Conservation (phyloP, 2,113 vertebrate species). For the Onychorhynchus coronatus region DNA sequence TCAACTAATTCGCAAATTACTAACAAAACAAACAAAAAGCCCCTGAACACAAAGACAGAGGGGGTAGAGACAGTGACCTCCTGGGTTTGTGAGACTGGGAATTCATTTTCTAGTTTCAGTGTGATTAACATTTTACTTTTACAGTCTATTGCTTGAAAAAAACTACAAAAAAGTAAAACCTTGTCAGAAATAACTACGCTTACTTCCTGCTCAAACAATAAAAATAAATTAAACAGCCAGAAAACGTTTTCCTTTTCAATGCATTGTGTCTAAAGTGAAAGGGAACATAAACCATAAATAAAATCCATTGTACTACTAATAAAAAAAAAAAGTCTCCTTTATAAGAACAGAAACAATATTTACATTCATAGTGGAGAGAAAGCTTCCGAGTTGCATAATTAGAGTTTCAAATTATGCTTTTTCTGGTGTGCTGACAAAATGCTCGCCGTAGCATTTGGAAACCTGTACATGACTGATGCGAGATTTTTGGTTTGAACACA, state of each 20-base stretch:
- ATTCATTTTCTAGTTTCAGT: conserved; percentile 73
- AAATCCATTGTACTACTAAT: conserved; percentile 69
- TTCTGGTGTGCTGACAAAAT: conserved; percentile 58
- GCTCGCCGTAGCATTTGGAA: conserved; percentile 54
- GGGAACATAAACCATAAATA: conserved; percentile 78
- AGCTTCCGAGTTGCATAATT: conserved; percentile 70
- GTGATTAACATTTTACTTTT: conserved; percentile 73
- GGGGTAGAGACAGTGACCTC: conserved; percentile 52
- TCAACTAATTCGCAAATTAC: conserved; percentile 64
- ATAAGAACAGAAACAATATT: conserved; percentile 71
- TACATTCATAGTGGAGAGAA: conserved; percentile 73
- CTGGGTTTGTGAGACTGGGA: conserved; percentile 69
- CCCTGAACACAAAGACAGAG: conserved; percentile 46
- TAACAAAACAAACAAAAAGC: conserved; percentile 62
- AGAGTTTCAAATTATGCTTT: conserved; percentile 51
- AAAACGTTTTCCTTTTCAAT: conserved; percentile 74
- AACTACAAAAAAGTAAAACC: conserved; percentile 72
- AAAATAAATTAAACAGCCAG: conserved; percentile 82
- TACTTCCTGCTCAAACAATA: conserved; percentile 76
- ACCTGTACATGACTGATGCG: conserved; percentile 21
- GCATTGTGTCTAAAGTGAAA: conserved; percentile 72
- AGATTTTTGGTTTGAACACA: conserved; percentile 51
- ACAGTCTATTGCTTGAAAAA: conserved; percentile 69
- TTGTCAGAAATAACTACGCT: conserved; percentile 70
- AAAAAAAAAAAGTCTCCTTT: conserved; percentile 68